These are phyloP conservation scores for Alexandromys fortis DNA, from an alignment of 2,113 vertebrate species.

Conservation along the genomic window DNA sequence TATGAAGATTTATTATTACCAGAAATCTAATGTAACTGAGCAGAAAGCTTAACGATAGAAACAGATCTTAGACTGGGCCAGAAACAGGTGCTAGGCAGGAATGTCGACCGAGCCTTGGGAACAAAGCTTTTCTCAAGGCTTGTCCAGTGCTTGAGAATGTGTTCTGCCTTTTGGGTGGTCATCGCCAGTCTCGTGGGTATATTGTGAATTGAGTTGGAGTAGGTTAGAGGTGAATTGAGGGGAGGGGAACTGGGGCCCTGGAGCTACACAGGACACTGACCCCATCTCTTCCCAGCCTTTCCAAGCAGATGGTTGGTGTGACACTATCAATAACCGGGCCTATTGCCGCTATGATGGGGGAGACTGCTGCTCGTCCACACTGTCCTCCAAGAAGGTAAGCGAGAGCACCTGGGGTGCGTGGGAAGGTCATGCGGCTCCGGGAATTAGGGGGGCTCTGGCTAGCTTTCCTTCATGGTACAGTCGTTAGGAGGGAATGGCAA, in stretches of 20 bases:
- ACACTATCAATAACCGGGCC: slow-evolving; percentile 97
- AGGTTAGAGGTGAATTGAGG: neutral
- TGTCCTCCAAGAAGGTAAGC: slow-evolving; percentile 96
- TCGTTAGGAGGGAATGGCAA: neutral
- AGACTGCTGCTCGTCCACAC: slow-evolving; percentile 97
- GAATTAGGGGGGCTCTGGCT: fast-evolving
- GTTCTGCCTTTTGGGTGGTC: neutral
- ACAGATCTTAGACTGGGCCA: neutral
- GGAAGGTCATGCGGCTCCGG: neutral
- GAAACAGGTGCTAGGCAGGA: neutral
- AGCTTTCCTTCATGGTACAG: neutral
- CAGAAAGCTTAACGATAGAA: neutral
- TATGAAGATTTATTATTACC: neutral
- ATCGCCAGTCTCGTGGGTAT: neutral
- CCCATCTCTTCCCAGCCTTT: slow-evolving; percentile 90
- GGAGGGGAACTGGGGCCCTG: neutral
- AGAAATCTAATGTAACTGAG: neutral
- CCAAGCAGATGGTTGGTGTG: slow-evolving; percentile 97
- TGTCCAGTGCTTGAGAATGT: neutral
- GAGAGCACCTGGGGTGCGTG: fast-evolving
- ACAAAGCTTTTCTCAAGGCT: neutral
- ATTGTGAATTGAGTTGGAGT: too few relatives aligned
- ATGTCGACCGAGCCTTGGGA: neutral
- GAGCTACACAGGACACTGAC: neutral
- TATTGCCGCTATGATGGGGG: slow-evolving; percentile 98